Conservation (phyloP, 2,113 vertebrate species). For the Chionomys nivalis region DNA sequence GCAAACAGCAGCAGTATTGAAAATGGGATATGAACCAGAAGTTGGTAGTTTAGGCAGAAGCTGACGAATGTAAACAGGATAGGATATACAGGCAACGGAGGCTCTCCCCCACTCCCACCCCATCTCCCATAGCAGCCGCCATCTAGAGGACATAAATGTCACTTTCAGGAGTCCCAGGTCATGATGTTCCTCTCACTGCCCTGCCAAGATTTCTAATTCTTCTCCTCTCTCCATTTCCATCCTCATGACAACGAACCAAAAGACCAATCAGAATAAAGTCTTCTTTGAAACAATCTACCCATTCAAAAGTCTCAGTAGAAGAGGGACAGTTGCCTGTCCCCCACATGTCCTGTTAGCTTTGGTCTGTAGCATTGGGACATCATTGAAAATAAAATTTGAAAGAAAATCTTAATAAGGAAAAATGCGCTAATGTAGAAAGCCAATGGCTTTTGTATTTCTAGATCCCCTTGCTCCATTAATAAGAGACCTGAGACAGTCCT, state of each 20-base stretch:
- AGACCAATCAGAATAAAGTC: not conserved
- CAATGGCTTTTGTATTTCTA: not conserved
- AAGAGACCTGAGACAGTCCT: not conserved
- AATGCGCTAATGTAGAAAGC: not conserved
- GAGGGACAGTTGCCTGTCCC: not conserved
- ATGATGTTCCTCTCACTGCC: not conserved
- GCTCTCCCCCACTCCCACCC: not conserved
- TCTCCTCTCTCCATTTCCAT: not conserved
- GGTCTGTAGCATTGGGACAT: not conserved
- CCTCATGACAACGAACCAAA: not conserved
- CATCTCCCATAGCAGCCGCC: not conserved
- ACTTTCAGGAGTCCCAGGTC: not conserved
- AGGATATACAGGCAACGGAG: not conserved
- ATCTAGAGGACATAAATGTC: not conserved
- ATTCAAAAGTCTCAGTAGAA: not conserved
- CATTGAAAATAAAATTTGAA: not conserved
- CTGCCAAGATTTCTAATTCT: not conserved
- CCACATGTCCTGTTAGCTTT: not conserved
- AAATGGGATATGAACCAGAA: not conserved
- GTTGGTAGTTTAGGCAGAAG: not conserved
- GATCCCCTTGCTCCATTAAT: not conserved
- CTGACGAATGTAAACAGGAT: not conserved
- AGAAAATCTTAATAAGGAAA: constrained; percentile 13
- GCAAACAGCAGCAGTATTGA: constrained; percentile 21
- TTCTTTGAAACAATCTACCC: not conserved